phyloP scores from a whole-genome alignment of 2,888 invertebrate genomes.

The Sipha maydis region DNA sequence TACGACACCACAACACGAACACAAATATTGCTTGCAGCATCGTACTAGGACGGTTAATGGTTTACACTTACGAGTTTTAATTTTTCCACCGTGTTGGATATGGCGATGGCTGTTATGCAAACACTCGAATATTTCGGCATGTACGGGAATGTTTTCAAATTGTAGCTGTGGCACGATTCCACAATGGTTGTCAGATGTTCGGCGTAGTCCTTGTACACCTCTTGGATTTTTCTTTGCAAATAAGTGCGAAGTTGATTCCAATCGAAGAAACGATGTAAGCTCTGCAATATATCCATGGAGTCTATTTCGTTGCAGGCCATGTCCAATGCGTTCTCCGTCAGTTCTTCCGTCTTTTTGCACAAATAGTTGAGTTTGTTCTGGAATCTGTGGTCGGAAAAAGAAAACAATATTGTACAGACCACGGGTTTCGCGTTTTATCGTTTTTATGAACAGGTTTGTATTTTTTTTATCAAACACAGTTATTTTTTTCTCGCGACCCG shows the following conservation, averaged over 20 bases:
- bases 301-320: neutral
- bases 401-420: neutral
- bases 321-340: neutral
- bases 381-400: neutral
- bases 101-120: no score
- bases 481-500: no score
- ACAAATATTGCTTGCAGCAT: no score
- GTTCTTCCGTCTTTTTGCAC: neutral
- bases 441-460: neutral
- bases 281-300: slow-evolving; percentile 3
- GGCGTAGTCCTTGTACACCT: neutral
- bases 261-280: neutral
- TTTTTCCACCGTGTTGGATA: no score
- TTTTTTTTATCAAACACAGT: neutral
- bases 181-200: neutral
- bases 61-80: no score
- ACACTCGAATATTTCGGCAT: no score
- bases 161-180: neutral
- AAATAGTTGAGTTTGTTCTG: neutral
- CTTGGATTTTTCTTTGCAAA: neutral
- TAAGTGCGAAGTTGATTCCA: neutral
- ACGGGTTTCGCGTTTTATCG: neutral
- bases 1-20: no score
- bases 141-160: no score
- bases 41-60: no score